These are phyloP conservation scores for Crotalus helleri DNA, from an alignment of 2,113 vertebrate genomes.

Conservation along the genomic window DNA sequence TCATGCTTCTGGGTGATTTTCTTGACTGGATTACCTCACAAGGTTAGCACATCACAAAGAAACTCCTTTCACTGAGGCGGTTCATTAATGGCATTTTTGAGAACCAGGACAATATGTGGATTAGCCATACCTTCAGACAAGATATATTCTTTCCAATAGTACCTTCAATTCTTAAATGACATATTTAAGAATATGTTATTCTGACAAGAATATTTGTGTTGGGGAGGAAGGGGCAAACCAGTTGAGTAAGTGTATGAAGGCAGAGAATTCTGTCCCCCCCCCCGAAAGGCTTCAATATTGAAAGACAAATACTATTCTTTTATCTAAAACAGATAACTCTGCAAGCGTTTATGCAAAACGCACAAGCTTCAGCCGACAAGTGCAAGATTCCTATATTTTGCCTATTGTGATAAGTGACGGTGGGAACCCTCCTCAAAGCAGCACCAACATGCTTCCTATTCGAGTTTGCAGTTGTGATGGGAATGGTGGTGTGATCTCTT, in stretches of 20 bases:
- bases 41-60: background rate
- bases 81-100: background rate
- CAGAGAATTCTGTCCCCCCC: background rate
- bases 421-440: constrained; percentile 83
- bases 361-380: constrained; percentile 84
- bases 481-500: constrained; percentile 82
- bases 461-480: constrained; percentile 90
- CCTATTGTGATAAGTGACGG: constrained; percentile 93
- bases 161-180: background rate
- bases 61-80: background rate
- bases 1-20: background rate
- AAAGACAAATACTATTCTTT: background rate
- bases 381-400: constrained; percentile 87
- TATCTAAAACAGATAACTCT: constrained; percentile 79
- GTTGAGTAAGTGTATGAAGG: background rate
- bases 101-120: background rate
- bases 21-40: background rate
- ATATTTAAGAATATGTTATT: too few species aligned
- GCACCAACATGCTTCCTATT: constrained; percentile 90
- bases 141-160: background rate
- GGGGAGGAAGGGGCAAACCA: background rate
- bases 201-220: background rate
- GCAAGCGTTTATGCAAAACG: constrained; percentile 83
- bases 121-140: background rate
- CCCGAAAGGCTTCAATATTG: background rate